A percentile compares a stretch with the other conserved stretches of the same genome.
phyloP scores from a whole-genome alignment of 2,113 vertebrate species.

The Zosterops lateralis region DNA sequence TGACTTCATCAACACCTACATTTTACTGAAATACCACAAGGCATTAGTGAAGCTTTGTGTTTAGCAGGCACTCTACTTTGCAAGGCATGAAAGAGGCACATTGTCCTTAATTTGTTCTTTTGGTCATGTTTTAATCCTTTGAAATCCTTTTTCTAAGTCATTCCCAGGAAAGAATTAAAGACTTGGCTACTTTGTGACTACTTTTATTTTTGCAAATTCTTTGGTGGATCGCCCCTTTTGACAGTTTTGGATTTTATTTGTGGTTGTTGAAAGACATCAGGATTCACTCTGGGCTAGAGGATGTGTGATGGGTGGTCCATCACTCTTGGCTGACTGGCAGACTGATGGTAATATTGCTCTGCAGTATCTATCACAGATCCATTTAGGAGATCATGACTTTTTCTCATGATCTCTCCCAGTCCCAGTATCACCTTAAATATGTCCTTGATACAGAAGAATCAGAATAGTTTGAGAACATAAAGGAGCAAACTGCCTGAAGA shows the following conservation, averaged over 20 bases:
- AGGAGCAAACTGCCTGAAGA: neutral
- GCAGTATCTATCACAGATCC: neutral
- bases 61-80: neutral
- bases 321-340: neutral
- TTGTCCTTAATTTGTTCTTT: constrained; percentile 2
- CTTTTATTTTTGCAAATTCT: neutral
- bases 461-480: neutral
- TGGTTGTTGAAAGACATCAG: neutral
- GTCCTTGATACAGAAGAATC: neutral
- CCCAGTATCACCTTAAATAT: neutral
- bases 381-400: neutral
- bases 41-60: neutral
- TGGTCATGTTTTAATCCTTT: constrained; percentile 3
- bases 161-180: neutral
- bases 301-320: neutral
- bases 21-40: neutral
- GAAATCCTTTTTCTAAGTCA: neutral
- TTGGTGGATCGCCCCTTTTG: neutral
- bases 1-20: neutral
- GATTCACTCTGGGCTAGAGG: neutral
- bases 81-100: neutral
- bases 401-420: too few species aligned
- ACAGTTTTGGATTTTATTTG: neutral
- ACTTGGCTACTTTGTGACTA: neutral
- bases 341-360: neutral